Conservation (phyloP, 2,113 vertebrate species). For the Psophia crepitans region DNA sequence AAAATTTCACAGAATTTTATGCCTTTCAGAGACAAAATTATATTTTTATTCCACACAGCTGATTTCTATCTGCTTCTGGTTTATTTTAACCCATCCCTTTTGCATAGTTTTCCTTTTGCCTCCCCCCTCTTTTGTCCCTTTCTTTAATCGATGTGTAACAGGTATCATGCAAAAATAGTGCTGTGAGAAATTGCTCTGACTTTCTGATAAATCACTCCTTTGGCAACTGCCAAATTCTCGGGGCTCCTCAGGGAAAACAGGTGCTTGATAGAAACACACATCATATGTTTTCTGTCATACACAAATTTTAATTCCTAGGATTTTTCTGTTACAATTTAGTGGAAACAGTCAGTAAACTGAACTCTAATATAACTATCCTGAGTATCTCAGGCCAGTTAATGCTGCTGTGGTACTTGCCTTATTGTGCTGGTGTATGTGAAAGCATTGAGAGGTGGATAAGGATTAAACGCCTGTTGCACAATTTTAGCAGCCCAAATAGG, state of each 20-base stretch:
- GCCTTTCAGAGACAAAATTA: neutral
- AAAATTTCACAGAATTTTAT: neutral
- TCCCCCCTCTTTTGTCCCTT: neutral
- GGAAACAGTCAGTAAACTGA: neutral
- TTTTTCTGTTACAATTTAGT: neutral
- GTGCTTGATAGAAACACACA: neutral
- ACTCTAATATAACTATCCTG: neutral
- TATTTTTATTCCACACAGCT: neutral
- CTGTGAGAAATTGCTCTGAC: neutral
- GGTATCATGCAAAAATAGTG: neutral
- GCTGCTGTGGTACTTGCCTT: neutral
- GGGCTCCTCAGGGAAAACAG: neutral
- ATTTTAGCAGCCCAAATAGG: neutral
- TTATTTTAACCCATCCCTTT: neutral
- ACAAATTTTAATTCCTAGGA: neutral
- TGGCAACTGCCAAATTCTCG: neutral
- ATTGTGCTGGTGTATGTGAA: neutral
- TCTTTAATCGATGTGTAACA: neutral
- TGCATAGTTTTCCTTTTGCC: neutral
- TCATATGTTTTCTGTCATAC: neutral
- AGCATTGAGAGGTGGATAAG: neutral
- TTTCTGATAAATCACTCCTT: neutral
- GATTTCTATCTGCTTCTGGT: neutral
- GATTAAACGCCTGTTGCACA: neutral
- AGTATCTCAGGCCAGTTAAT: neutral